Base-by-base conservation (phyloP, 2,888 invertebrate species). In the Callyntrura sp. region DNA sequence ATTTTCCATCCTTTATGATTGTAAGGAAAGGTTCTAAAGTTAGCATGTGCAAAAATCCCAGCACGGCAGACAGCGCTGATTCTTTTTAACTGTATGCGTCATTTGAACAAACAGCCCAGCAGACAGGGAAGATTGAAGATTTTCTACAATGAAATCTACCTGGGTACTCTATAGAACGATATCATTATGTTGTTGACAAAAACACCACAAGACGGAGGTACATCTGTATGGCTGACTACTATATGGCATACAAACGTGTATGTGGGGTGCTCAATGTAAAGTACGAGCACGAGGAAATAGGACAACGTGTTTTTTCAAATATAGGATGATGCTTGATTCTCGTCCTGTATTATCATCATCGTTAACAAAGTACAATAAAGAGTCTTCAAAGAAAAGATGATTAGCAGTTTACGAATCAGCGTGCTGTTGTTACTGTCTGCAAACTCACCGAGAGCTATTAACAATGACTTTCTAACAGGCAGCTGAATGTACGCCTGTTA, bases 381-480 rank as follows among this genome's bases (percentile, higher is more conserved):
- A 1, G 73, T 1, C 3, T 73, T 11, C 23, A 45, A 45, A 17
- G 76, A 48, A 76, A 76, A 76, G 76, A 76, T 76, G 76, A 76
- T 76, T 76, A 76, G 76, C 76, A 76, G 48, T n/a, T n/a, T n/a
- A n/a, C n/a, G 12, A 23, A 35, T 35, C 9, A 1, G 28, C n/a
- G n/a, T n/a, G n/a, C n/a, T n/a, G n/a, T n/a, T n/a, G n/a, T n/a
- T n/a, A n/a, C n/a, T n/a, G n/a, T n/a, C n/a, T n/a, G n/a, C n/a
- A n/a, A n/a, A 5, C 9, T 60, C 20, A 6, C n/a, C 14, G 20
- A 60, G 60, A 60, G 62, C 25, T 23, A 65, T 65, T 68, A 83
- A 83, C 83, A 83, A 83, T 83, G 83, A 83, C 83, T 83, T 83
- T 83, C 83, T 83, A 68, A 45, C 43, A 60, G 62, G 17, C 35